These are phyloP conservation scores for Anthonomus grandis DNA, from an alignment of 1,140 invertebrate genomes.

Conservation along the genomic window DNA sequence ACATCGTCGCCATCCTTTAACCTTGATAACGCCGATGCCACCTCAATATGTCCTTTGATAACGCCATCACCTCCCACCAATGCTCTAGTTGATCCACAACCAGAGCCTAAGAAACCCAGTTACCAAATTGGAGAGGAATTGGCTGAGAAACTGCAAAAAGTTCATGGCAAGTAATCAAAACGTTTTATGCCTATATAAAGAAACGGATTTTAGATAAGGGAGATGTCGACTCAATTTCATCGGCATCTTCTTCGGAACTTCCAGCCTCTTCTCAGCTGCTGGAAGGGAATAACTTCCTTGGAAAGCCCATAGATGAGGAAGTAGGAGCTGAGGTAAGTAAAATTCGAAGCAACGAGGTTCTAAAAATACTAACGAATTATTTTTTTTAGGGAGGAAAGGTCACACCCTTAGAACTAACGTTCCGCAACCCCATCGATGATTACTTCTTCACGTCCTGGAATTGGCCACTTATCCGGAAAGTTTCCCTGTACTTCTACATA, in stretches of 20 bases:
- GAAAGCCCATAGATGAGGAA: constrained; percentile 49
- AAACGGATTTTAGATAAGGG: background rate
- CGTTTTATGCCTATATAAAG: no score
- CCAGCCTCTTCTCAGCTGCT: constrained; percentile 51
- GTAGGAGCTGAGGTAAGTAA: constrained; percentile 38
- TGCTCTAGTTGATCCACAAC: constrained; percentile 52
- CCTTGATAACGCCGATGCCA: constrained; percentile 55
- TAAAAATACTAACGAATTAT: no score
- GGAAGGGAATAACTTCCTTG: constrained; percentile 50
- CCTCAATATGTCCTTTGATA: constrained; percentile 55
- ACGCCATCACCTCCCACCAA: constrained; percentile 52
- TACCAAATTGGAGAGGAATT: constrained; percentile 41
- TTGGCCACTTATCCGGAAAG: constrained; percentile 71
- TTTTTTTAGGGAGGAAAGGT: constrained; percentile 38
- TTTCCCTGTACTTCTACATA: constrained; percentile 67
- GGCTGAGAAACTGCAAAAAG: constrained; percentile 45
- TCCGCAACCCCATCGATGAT: constrained; percentile 57
- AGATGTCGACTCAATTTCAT: constrained; percentile 46
- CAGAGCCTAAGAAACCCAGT: constrained; percentile 36
- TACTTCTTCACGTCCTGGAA: constrained; percentile 76
- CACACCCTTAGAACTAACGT: constrained; percentile 54
- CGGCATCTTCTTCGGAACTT: constrained; percentile 52
- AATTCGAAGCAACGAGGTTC: background rate
- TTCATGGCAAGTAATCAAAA: constrained; percentile 35
- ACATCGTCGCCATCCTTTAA: constrained; percentile 45